phyloP scores from a whole-genome alignment of 2,113 vertebrate genomes.

The Callocephalon fimbriatum region DNA sequence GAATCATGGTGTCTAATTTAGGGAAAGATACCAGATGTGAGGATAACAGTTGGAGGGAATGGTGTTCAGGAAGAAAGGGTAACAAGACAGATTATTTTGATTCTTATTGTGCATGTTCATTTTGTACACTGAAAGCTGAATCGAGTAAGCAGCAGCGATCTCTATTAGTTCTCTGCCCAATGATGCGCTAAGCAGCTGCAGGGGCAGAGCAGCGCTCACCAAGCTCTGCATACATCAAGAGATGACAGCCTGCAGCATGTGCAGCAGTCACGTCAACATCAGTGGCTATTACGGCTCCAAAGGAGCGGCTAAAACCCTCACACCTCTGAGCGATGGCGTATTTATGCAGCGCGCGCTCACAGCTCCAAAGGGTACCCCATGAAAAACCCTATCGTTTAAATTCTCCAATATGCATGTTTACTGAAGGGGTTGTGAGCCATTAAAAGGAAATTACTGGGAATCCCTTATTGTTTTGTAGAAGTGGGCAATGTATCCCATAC shows the following conservation, averaged over 20 bases:
- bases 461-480: neutral
- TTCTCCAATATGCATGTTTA: neutral
- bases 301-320: neutral
- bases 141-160: neutral
- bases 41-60: neutral
- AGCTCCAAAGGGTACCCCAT: neutral
- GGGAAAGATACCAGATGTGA: neutral
- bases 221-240: neutral
- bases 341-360: neutral
- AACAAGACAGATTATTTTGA: neutral
- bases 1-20: neutral
- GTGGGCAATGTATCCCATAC: neutral
- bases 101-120: neutral
- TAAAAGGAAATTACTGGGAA: neutral
- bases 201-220: rapidly evolving
- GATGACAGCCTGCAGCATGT: neutral
- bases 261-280: neutral
- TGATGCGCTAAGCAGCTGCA: neutral
- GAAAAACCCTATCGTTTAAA: neutral
- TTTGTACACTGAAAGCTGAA: neutral
- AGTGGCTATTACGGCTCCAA: neutral
- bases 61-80: neutral
- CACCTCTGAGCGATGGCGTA: rapidly evolving
- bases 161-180: neutral
- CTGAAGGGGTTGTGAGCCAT: neutral